Conservation (phyloP, 2,888 invertebrate species). For the Drosophila neotestacea region DNA sequence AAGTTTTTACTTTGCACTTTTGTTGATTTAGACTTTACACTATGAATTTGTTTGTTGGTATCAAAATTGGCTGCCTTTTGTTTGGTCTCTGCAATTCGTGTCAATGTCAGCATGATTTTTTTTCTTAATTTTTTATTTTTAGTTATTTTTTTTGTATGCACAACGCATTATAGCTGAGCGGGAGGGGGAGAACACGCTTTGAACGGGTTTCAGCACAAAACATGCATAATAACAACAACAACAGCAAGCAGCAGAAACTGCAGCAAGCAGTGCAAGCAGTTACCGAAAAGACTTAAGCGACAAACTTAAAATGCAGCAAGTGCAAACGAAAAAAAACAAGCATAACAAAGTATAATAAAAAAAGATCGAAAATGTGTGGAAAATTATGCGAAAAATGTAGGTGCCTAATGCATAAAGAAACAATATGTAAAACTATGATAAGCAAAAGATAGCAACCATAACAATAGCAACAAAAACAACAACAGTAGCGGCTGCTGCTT, state of each 20-base stretch:
- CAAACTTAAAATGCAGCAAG: constrained; percentile 51
- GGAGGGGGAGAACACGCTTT: constrained; percentile 9
- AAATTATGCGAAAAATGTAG: constrained; percentile 5
- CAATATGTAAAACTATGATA: constrained; percentile 28
- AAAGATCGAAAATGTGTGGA: neutral
- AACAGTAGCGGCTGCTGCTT: constrained; percentile 7
- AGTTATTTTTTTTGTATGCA: constrained; percentile 28
- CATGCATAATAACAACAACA: constrained; percentile 55
- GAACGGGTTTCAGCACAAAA: constrained; percentile 58
- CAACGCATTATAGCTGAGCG: constrained; percentile 12
- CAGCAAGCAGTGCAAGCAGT: constrained; percentile 47
- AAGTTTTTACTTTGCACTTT: constrained; percentile 50
- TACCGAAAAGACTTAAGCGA: constrained; percentile 64
- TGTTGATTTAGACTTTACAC: constrained; percentile 60
- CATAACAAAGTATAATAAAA: neutral
- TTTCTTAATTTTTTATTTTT: constrained; percentile 44
- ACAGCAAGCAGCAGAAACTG: constrained; percentile 22
- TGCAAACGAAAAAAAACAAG: constrained; percentile 20
- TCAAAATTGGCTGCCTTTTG: constrained; percentile 52
- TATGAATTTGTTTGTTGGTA: constrained; percentile 34
- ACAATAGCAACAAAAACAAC: constrained; percentile 16
- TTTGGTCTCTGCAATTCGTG: constrained; percentile 69
- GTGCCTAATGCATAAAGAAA: constrained; percentile 6
- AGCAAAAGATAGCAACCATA: constrained; percentile 19
- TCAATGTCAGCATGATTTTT: constrained; percentile 76